phyloP scores from a whole-genome alignment of 2,888 invertebrate species.

The Synanthedon tipuliformis region DNA sequence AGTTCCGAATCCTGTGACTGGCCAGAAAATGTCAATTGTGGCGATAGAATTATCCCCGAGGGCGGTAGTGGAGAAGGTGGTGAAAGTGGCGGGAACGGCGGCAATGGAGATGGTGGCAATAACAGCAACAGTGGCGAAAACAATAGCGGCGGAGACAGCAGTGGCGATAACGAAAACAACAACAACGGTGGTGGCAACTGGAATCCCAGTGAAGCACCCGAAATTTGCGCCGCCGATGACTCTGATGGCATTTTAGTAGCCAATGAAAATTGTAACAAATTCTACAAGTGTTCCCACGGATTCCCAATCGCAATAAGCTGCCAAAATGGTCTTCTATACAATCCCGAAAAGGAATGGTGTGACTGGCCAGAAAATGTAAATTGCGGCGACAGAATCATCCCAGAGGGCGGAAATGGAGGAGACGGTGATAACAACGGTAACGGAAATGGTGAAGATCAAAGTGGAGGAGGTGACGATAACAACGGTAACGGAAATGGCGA shows the following conservation, averaged over 20 bases:
- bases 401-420: slow-evolving; percentile 4
- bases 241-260: slow-evolving; percentile 19
- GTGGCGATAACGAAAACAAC: slow-evolving; percentile 7
- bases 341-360: slow-evolving; percentile 16
- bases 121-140: slow-evolving; percentile 5
- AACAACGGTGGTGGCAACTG: slow-evolving; percentile 11
- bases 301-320: slow-evolving; percentile 15
- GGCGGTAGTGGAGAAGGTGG: slow-evolving; percentile 7
- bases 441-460: background rate
- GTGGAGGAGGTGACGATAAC: slow-evolving; percentile 1
- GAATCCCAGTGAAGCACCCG: slow-evolving; percentile 19
- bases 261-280: slow-evolving; percentile 26
- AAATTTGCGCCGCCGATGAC: slow-evolving; percentile 17
- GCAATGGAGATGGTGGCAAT: slow-evolving; percentile 17
- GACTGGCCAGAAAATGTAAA: slow-evolving; percentile 24
- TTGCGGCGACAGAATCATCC: slow-evolving; percentile 16
- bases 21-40: slow-evolving; percentile 20
- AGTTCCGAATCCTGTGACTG: slow-evolving; percentile 20
- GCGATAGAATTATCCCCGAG: slow-evolving; percentile 12
- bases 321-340: slow-evolving; percentile 13
- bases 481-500: slow-evolving; percentile 2
- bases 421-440: slow-evolving; percentile 3
- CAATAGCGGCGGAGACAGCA: slow-evolving; percentile 23
- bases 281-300: slow-evolving; percentile 22
- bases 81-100: slow-evolving; percentile 23